Percentiles rank a stretch among this genome's conserved stretches.
phyloP scores from a whole-genome alignment of 2,888 invertebrate species.

The Meteorus colon region DNA sequence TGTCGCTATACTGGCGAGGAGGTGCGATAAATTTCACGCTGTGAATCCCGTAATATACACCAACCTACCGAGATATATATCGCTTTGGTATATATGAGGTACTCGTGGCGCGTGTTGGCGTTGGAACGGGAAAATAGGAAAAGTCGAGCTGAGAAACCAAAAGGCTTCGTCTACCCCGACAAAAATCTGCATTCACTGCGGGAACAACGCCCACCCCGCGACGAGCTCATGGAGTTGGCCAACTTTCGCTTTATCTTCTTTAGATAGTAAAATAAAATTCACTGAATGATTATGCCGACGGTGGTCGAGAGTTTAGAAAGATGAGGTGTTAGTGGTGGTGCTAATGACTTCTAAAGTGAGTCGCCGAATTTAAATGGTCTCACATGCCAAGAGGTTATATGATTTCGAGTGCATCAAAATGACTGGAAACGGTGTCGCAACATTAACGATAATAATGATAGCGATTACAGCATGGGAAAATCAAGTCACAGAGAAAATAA shows the following conservation, averaged over 20 bases:
- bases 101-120: conserved; percentile 25
- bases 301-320: conserved; percentile 6
- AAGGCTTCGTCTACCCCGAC: conserved; percentile 16
- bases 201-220: conserved; percentile 25
- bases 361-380: conserved; percentile 34
- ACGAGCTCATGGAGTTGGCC: conserved; percentile 37
- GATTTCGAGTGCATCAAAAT: conserved; percentile 35
- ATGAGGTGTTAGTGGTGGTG: conserved; percentile 10
- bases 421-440: conserved; percentile 33
- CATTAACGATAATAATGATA: neutral
- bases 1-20: conserved; percentile 42
- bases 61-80: conserved; percentile 38
- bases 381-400: conserved; percentile 30
- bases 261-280: conserved; percentile 42
- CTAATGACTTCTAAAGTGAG: conserved; percentile 31
- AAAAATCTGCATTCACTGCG: conserved; percentile 42
- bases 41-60: conserved; percentile 46
- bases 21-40: conserved; percentile 52
- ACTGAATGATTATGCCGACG: conserved; percentile 3
- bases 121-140: conserved; percentile 6
- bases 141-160: conserved; percentile 14
- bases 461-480: neutral
- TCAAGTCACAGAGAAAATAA: conserved; percentile 31
- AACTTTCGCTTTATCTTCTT: conserved; percentile 43
- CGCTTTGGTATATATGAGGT: conserved; percentile 13